These are phyloP conservation scores for Muntiacus muntjak DNA, from an alignment of 2,113 vertebrate genomes.

Conservation along the genomic window DNA sequence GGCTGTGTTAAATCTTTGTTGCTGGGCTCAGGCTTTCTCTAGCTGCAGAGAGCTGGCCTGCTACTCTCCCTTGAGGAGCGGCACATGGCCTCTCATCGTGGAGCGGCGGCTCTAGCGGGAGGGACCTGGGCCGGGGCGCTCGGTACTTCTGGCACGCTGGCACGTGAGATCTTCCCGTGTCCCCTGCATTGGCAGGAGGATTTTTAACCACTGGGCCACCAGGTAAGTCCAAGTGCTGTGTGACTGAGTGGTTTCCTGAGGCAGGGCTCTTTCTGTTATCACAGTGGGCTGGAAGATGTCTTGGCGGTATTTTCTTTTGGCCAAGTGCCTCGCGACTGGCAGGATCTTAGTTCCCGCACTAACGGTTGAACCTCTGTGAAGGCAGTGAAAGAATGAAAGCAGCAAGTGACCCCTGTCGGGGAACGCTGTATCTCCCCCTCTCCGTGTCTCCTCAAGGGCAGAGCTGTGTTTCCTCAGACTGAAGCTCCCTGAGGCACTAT, in stretches of 20 bases:
- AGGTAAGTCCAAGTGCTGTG: background rate
- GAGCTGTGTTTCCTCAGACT: background rate
- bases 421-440: fast-evolving
- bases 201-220: background rate
- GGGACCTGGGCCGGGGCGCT: fast-evolving
- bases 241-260: background rate
- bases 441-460: background rate
- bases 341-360: background rate
- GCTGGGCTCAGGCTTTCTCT: background rate
- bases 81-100: fast-evolving
- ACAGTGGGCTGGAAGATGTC: background rate
- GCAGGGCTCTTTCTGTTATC: background rate
- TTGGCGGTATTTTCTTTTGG: background rate
- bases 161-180: background rate
- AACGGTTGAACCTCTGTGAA: background rate
- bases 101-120: fast-evolving
- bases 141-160: background rate
- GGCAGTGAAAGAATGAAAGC: background rate
- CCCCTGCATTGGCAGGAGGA: background rate
- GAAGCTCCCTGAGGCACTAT: background rate
- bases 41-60: background rate
- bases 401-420: background rate
- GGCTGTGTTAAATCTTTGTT: background rate
- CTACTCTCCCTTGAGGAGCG: background rate
- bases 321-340: background rate